These are phyloP conservation scores for Athene noctua DNA, from an alignment of 2,113 vertebrate species.

Conservation along the genomic window DNA sequence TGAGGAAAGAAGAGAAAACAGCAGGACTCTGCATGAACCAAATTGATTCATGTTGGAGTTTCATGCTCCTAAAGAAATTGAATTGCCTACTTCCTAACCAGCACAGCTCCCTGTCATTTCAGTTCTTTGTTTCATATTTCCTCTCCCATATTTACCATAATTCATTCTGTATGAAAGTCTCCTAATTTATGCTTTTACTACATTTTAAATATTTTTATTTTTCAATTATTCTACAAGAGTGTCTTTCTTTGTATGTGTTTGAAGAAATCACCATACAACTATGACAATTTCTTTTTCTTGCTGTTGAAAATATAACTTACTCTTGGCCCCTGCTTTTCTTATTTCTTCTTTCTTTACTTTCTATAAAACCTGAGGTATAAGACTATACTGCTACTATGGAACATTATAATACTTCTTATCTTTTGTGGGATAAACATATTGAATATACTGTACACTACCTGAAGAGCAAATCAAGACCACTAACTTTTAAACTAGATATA, in stretches of 20 bases:
- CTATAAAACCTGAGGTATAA: neutral
- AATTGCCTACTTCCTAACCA: conserved; percentile 69
- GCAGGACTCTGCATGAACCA: conserved; percentile 61
- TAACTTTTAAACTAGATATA: neutral
- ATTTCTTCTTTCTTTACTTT: neutral
- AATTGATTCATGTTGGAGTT: conserved; percentile 74
- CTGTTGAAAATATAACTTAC: neutral
- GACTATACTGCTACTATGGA: neutral
- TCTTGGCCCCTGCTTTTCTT: neutral
- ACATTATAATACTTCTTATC: neutral
- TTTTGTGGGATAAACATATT: neutral
- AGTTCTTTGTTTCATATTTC: conserved; percentile 1
- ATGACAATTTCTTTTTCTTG: neutral
- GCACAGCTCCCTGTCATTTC: conserved; percentile 1
- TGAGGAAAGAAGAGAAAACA: conserved; percentile 65
- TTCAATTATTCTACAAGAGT: neutral
- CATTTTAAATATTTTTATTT: conserved; percentile 23
- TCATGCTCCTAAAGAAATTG: conserved; percentile 69
- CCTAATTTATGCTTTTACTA: neutral
- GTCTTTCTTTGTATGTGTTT: neutral
- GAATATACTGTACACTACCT: neutral
- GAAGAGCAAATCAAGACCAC: neutral
- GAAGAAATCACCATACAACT: neutral
- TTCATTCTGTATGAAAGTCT: conserved; percentile 3
- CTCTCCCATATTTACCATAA: conserved; percentile 16